phyloP scores from a whole-genome alignment of 2,888 invertebrate genomes.

The Macroteleia sp. region DNA sequence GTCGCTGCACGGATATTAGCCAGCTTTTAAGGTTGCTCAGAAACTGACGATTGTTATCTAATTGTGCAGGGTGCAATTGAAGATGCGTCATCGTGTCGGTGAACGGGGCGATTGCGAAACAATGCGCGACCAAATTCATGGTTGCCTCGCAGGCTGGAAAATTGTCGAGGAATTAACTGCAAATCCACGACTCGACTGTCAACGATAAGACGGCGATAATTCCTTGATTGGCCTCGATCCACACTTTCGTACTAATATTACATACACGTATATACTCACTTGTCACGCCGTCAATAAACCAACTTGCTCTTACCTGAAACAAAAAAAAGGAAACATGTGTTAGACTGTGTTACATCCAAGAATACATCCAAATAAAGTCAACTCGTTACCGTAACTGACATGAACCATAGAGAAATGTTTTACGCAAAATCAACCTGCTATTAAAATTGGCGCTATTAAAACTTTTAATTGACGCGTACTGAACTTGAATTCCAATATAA shows the following conservation, averaged over 20 bases:
- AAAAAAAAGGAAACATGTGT: constrained; percentile 8
- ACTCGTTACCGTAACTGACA: too few species aligned
- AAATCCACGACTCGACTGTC: not conserved
- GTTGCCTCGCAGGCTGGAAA: constrained; percentile 12
- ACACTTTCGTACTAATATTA: too few species aligned
- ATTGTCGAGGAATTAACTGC: constrained; percentile 8
- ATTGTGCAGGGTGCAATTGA: constrained; percentile 55
- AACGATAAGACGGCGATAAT: not conserved
- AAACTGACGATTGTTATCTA: constrained; percentile 58
- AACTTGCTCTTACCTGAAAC: constrained; percentile 28
- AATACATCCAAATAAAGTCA: too few species aligned
- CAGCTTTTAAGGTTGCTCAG: constrained; percentile 57
- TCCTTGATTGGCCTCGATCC: too few species aligned
- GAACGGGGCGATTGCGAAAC: constrained; percentile 25
- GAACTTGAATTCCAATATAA: too few species aligned
- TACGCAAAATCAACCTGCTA: too few species aligned
- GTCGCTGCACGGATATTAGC: constrained; percentile 54
- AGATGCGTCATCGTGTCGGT: constrained; percentile 39
- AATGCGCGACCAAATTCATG: constrained; percentile 35
- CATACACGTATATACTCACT: too few species aligned
- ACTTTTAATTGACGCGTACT: too few species aligned
- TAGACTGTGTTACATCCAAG: not conserved
- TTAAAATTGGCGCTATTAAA: too few species aligned
- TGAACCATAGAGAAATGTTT: too few species aligned
- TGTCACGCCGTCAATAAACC: not conserved